These are phyloP conservation scores for Chauna torquata DNA, from an alignment of 2,113 vertebrate genomes.

Conservation along the genomic window DNA sequence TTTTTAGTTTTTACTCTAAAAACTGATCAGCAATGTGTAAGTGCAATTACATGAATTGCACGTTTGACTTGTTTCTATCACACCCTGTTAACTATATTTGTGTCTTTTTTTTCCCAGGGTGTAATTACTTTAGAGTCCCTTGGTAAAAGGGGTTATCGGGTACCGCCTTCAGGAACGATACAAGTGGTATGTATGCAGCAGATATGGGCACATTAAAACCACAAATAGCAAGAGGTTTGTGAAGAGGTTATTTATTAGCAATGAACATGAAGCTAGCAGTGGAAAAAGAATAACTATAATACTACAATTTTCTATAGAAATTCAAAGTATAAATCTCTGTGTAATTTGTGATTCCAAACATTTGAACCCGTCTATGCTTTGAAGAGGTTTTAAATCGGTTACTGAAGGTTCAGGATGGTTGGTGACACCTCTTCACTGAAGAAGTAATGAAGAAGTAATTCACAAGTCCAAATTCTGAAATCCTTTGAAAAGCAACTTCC, in stretches of 20 bases:
- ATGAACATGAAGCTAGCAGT: slow-evolving; percentile 33
- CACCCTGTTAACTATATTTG: slow-evolving; percentile 28
- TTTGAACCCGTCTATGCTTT: background rate
- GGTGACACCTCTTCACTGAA: background rate
- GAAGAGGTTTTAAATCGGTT: background rate
- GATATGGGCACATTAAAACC: slow-evolving; percentile 45
- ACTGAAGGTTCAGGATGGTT: background rate
- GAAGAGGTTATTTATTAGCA: slow-evolving; percentile 57
- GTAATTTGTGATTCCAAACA: background rate
- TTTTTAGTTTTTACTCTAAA: background rate
- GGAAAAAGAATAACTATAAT: background rate
- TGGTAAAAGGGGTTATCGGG: slow-evolving; percentile 98
- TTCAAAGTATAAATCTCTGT: background rate
- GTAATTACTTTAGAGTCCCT: slow-evolving; percentile 98
- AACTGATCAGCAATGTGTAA: background rate
- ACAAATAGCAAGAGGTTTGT: slow-evolving; percentile 23
- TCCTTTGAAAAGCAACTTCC: background rate
- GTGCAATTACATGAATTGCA: background rate
- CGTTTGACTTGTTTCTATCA: slow-evolving; percentile 1
- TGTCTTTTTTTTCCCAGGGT: slow-evolving; percentile 79
- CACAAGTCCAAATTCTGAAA: background rate
- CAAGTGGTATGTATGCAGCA: slow-evolving; percentile 93
- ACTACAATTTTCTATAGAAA: slow-evolving; percentile 25
- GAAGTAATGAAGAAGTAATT: background rate
- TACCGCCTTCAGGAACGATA: slow-evolving; percentile 99